Base-by-base conservation (phyloP, 2,797 vertebrate genomes). In the Schizothorax lantsangensis region DNA sequence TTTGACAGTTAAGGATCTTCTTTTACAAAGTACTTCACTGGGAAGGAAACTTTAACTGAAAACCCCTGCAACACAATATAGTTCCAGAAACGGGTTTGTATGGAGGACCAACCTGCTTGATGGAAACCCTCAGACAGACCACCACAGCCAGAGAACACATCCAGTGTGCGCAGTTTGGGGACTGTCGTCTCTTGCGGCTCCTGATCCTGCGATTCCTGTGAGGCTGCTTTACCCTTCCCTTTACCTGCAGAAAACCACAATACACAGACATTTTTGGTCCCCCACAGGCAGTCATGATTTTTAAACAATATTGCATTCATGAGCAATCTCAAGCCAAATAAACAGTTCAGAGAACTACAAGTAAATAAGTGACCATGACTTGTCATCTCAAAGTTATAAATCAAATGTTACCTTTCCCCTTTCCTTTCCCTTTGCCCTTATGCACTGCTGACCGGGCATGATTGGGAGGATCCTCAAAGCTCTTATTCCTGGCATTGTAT, bases 121-220 rank as follows among this genome's bases (percentile, higher is more conserved):
- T 99, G 98, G 94, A 99, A 99, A 0, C 98, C 98, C 91, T 99
- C 98, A 0, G 98, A 99, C 17, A 99, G 89, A 1, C 98, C 98
- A 6, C 98, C 98, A 0, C 98, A 99, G 89, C 98, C 98, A 0
- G 98, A 99, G 90, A 99, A 99, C 52, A 99, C 98, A 0, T 99
- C 98, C 91, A 99, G 90, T 0, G 97, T 98, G 2, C 97, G 96
- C 38, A 99, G 95, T 66, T 98, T 99, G 0, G 94, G 90, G 3
- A 94, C 86, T 40, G 94, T 95, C 2, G 94, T 86, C 0, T 91
- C 87, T 0, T 93, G 81, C 0, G 85, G 26, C 68, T 96, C 96
- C 3, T 88, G 94, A 17, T 97, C 96, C 0, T 88, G 94, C 0
- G 88, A 86, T 84, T 98, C 97, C 0, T 94, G 93, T 68, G 45